Percentiles rank a stretch among this genome's conserved stretches.
phyloP scores from a whole-genome alignment of 1,140 invertebrate genomes.

The Drosophila tsacasi region DNA sequence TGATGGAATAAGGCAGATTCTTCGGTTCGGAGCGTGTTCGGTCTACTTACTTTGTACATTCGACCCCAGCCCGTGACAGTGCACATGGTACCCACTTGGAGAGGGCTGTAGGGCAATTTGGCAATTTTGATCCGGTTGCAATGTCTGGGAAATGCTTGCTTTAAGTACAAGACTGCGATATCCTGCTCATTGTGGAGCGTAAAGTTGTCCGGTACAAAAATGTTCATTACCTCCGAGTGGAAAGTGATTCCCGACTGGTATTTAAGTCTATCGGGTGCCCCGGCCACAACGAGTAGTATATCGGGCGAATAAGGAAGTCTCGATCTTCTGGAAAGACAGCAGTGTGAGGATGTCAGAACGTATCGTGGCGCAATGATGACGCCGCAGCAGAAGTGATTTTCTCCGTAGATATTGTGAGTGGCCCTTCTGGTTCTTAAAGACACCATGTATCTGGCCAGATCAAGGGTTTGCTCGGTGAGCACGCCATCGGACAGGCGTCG shows the following conservation, averaged over 20 bases:
- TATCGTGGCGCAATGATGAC: conserved; percentile 18
- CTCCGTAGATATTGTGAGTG: conserved; percentile 36
- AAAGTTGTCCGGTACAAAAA: conserved; percentile 42
- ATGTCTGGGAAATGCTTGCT: conserved; percentile 6
- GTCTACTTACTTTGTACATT: conserved; percentile 23
- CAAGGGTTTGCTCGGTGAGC: not conserved
- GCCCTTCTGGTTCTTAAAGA: conserved; percentile 51
- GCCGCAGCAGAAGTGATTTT: conserved; percentile 61
- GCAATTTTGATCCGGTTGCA: conserved; percentile 8
- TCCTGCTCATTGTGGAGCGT: conserved; percentile 47
- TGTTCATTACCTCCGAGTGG: conserved; percentile 4
- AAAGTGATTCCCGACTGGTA: not conserved
- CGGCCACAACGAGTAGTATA: conserved; percentile 41
- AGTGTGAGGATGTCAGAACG: conserved; percentile 44
- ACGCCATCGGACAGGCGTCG: not conserved
- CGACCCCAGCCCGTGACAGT: conserved; percentile 52
- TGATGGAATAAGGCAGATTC: not conserved
- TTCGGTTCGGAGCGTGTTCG: not conserved
- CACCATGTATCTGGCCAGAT: conserved; percentile 34
- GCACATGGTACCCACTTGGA: not conserved
- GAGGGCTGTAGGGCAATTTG: not conserved
- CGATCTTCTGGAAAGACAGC: conserved; percentile 25
- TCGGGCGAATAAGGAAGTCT: conserved; percentile 16
- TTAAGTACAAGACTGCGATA: conserved; percentile 29
- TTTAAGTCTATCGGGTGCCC: conserved; percentile 38